Percentiles rank a stretch among this genome's conserved stretches.
These are phyloP conservation scores for Aptenodytes patagonicus DNA, from an alignment of 2,113 vertebrate genomes.

Conservation along the genomic window DNA sequence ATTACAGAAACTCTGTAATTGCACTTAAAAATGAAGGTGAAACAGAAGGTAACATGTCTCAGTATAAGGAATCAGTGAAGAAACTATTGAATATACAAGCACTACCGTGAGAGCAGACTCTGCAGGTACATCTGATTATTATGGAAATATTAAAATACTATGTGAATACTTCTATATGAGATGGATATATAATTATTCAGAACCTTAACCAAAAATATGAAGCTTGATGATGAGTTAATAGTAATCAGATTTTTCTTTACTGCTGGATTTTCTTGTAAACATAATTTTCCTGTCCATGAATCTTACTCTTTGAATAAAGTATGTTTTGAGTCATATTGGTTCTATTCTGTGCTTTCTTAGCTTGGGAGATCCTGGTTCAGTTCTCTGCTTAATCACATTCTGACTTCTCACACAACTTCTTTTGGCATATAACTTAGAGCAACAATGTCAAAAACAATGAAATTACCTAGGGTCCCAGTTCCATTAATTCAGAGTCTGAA, in stretches of 20 bases:
- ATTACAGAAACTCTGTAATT: constrained; percentile 81
- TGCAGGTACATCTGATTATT: neutral
- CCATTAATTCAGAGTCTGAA: neutral
- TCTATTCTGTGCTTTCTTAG: neutral
- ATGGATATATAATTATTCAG: neutral
- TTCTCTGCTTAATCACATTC: neutral
- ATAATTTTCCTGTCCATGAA: neutral
- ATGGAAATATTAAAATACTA: neutral
- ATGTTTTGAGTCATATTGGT: neutral
- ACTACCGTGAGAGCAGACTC: neutral
- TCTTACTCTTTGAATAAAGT: constrained; percentile 42
- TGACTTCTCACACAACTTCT: neutral
- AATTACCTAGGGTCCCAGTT: neutral
- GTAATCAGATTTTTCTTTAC: neutral
- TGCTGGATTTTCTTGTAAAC: neutral
- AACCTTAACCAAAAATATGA: neutral
- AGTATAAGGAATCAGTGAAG: constrained; percentile 91
- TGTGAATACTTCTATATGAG: neutral
- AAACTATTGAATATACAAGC: constrained; percentile 74
- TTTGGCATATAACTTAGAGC: neutral
- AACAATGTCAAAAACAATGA: neutral
- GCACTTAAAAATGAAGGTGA: constrained; percentile 88
- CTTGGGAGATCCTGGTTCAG: neutral
- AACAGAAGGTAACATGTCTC: constrained; percentile 75
- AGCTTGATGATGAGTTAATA: neutral